Evolutionary conservation across 2,797 vertebrate genomes (phyloP).

Genomic region (Phalanger gymnotis): DNA sequence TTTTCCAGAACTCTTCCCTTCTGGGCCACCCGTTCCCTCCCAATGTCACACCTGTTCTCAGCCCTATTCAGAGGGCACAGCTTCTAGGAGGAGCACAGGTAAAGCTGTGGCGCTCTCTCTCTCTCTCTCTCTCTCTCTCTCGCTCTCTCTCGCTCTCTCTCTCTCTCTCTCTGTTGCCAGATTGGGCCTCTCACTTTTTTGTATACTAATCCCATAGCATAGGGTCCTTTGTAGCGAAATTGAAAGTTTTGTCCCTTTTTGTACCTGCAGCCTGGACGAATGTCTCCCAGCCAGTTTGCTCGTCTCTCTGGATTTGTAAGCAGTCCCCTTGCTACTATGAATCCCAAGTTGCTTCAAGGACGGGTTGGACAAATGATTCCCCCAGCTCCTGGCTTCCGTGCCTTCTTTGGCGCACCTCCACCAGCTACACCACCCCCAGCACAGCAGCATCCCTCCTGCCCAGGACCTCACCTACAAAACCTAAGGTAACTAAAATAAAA

Average conservation of each 20-base stretch:
- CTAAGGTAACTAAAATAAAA: slow-evolving; percentile 76
- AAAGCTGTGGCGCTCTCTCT: slow-evolving; percentile 19
- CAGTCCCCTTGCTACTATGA: slow-evolving; percentile 87
- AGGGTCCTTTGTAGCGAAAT: background rate
- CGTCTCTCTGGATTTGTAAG: slow-evolving; percentile 88
- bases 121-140: background rate
- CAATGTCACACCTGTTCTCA: slow-evolving; percentile 91
- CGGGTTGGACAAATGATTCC: slow-evolving; percentile 88
- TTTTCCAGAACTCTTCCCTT: slow-evolving; percentile 90
- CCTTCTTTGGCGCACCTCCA: slow-evolving; percentile 91
- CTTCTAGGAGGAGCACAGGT: slow-evolving; percentile 90
- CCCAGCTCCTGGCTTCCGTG: slow-evolving; percentile 91
- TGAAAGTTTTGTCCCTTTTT: slow-evolving; percentile 30
- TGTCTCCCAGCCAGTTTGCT: slow-evolving; percentile 86
- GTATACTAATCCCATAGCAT: background rate
- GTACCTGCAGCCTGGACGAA: slow-evolving; percentile 80
- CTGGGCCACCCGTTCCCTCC: slow-evolving; percentile 90
- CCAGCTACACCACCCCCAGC: slow-evolving; percentile 81
- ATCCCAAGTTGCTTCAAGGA: slow-evolving; percentile 86
- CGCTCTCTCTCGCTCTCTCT: background rate
- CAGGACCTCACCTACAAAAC: slow-evolving; percentile 86
- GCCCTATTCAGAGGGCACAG: slow-evolving; percentile 94
- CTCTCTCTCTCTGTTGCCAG: background rate
- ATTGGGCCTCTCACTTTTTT: background rate
- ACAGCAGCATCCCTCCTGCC: slow-evolving; percentile 77